Evolutionary conservation across 2,797 vertebrate genomes (phyloP), one percentile per base, ranked within the genome.

Genomic region (Etheostoma nigrum): DNA sequence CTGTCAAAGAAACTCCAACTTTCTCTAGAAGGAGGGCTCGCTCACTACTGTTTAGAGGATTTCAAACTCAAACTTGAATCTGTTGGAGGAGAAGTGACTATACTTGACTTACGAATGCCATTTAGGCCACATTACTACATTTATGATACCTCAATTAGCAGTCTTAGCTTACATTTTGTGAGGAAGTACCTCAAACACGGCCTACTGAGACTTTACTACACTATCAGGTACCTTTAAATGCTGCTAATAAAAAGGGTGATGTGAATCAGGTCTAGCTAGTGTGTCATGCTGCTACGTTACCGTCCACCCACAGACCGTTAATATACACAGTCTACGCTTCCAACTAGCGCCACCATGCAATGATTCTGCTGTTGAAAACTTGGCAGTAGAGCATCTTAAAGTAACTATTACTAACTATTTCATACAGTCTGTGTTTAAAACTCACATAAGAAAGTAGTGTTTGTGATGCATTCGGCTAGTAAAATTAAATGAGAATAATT

Each of bases 61-160:
- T 71, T 64, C 40, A 51, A 25, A 76, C 36, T 62, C 23, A 59
- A 57, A 69, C 52, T 61, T 57, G 54, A 45, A 74, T 67, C 49
- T 59, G 27, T 52, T 5, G 30, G 30, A 30, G 45, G 55, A 67
- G 16, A 33, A 44, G 21, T 21, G 52, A 47, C 18, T 33, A 0
- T 21, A 6, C 30, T 49, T 63, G 6, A 70, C 44, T 15, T 66
- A 10, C 3, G 10, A 12, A 40, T 40, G 36, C 36, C 36, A 40
- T 2, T 30, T 15, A 53, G 6, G n/a, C 25, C 33, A 33, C 58
- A 25, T 21, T 33, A 47, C 72, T 40, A 45, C 30, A 67, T 30
- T 1, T 36, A 15, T 51, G 21, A 82, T 0, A 8, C 10, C 6
- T 13, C 11, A 23, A 2, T 15, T 21, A 9, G 25, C 40, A 19